Evolutionary conservation across 1,140 invertebrate species (phyloP), one percentile per base, ranked within the genome.

Genomic region (Bombus huntii): DNA sequence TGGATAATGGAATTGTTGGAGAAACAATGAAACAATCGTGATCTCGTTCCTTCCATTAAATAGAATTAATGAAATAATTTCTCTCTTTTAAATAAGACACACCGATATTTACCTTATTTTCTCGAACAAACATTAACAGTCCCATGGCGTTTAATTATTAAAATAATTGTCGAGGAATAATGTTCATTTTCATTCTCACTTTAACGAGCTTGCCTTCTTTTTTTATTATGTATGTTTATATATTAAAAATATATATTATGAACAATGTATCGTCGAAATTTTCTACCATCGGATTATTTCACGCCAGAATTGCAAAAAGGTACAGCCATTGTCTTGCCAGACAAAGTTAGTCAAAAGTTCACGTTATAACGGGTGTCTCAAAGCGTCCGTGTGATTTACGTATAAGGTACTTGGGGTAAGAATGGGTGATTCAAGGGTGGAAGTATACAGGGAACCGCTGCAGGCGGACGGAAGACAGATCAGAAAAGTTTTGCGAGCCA

Each of bases 401-500:
- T 85, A 82, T 65, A n/a, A 76, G 74, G 62, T 8, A 31, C 76
- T 65, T 31, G 18, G 47, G 59, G 82, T 62, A 53, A 28, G 22
- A 39, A 39, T 4, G 57, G 25, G 47, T 62, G 66, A 34, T 34
- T 31, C 66, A 34, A 37, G 42, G 75, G 22, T 47, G 71, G 77
- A 80, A 76, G 68, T 39, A 86, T 83, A n/a, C 44, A 34, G 44
- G 1, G 72, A 39, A 22, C 6, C 66, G 39, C 22, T 57, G 57
- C 25, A 31, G 87, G 83, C 83, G 70, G 75, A 88, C 88, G 81
- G 84, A 91, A 94, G 92, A 94, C 89, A 92, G 92, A 95, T 95
- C 93, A 93, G 93, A 87, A 94, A 95, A 95, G 94, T 95, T 95
- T 92, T 77, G 87, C 80, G 87, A 90, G 91, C 89, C 93, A 93